These are phyloP conservation scores for Cottus gobio DNA, from an alignment of 2,113 vertebrate species.

Conservation along the genomic window DNA sequence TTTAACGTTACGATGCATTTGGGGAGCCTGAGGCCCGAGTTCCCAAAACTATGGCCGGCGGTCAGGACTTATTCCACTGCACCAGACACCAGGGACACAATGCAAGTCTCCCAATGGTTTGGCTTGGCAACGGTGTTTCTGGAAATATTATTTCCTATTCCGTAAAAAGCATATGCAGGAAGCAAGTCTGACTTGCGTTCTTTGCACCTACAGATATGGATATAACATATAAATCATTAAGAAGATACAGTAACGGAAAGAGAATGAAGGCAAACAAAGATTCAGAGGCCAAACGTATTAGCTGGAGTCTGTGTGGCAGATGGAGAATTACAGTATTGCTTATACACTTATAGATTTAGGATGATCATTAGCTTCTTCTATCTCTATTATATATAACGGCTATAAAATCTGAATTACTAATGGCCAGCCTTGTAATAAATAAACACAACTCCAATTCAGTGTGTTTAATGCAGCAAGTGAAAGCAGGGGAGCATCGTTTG, in stretches of 20 bases:
- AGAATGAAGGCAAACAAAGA: background rate
- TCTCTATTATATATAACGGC: background rate
- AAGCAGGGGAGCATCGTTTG: too few relatives aligned
- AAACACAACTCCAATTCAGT: background rate
- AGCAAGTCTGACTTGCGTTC: background rate
- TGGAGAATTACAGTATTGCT: background rate
- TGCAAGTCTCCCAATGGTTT: background rate
- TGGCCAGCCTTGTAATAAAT: background rate
- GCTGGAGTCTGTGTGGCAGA: background rate
- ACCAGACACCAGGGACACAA: background rate
- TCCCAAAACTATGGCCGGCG: conserved; percentile 36
- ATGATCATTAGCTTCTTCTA: too few relatives aligned
- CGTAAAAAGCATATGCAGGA: background rate
- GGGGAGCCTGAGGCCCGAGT: conserved; percentile 54
- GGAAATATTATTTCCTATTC: background rate
- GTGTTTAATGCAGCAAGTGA: background rate
- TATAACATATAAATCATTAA: background rate
- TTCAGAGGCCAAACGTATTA: background rate
- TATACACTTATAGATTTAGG: background rate
- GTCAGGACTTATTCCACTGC: conserved; percentile 32
- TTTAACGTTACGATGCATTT: conserved; percentile 59
- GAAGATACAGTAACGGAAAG: background rate
- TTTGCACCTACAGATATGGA: background rate
- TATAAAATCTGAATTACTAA: background rate
- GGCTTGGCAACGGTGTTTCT: background rate